A percentile compares a stretch with the other conserved stretches of the same genome.
Evolutionary conservation across 2,888 invertebrate species (phyloP).

Genomic region (Lampropteryx suffumata): DNA sequence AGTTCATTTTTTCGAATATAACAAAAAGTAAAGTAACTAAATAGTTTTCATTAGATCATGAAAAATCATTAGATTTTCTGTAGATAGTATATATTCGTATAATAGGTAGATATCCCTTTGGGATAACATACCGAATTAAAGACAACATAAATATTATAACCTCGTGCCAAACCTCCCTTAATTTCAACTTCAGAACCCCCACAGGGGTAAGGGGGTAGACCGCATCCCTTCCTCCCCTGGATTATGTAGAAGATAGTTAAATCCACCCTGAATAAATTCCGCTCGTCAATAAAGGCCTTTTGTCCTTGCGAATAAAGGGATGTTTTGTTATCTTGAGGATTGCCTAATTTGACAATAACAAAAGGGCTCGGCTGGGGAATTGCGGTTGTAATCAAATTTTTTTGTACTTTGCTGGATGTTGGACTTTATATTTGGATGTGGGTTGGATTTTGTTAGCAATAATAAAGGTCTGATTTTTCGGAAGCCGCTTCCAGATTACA

Average conservation of each 20-base stretch:
- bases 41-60: too few relatives aligned
- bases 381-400: slow-evolving; percentile 76
- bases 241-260: slow-evolving; percentile 79
- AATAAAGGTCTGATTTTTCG: slow-evolving; percentile 27
- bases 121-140: slow-evolving; percentile 17
- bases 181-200: slow-evolving; percentile 50
- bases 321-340: slow-evolving; percentile 83
- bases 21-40: too few relatives aligned
- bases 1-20: too few relatives aligned
- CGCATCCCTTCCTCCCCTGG: slow-evolving; percentile 49
- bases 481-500: slow-evolving; percentile 17
- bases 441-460: slow-evolving; percentile 21
- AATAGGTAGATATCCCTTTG: too few relatives aligned
- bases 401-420: slow-evolving; percentile 38
- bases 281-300: slow-evolving; percentile 77
- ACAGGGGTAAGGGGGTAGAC: slow-evolving; percentile 22
- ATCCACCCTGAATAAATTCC: slow-evolving; percentile 75
- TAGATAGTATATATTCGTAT: too few relatives aligned
- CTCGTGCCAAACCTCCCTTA: slow-evolving; percentile 37
- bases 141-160: slow-evolving; percentile 15
- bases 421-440: slow-evolving; percentile 19
- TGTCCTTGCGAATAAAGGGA: slow-evolving; percentile 73
- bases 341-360: slow-evolving; percentile 83
- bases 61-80: too few relatives aligned
- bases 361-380: slow-evolving; percentile 76